Conservation (phyloP, 2,888 invertebrate species). For the Aporophyla lueneburgensis region DNA sequence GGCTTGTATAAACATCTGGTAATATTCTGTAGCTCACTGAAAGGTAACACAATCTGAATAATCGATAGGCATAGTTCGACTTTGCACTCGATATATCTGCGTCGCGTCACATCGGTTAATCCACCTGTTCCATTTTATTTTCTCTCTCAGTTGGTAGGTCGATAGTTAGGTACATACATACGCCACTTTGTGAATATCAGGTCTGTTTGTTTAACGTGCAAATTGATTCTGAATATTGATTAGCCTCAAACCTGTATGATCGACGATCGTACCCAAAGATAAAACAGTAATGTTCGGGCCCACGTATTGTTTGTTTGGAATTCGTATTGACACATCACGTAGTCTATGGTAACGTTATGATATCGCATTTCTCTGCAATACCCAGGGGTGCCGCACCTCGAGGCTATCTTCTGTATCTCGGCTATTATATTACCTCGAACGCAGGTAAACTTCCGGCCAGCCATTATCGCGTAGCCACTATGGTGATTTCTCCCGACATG, state of each 20-base stretch:
- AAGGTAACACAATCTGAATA: constrained; percentile 55
- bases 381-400: constrained; percentile 45
- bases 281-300: constrained; percentile 28
- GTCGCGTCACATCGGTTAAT: constrained; percentile 38
- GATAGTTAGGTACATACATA: neutral
- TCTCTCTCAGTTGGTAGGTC: neutral
- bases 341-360: constrained; percentile 30
- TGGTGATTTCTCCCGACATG: constrained; percentile 58
- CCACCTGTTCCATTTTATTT: constrained; percentile 44
- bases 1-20: constrained; percentile 42
- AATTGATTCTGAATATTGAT: constrained; percentile 54
- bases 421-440: constrained; percentile 58
- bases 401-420: constrained; percentile 52
- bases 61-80: constrained; percentile 54
- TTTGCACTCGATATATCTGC: constrained; percentile 51
- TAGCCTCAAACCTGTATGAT: constrained; percentile 12
- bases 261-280: constrained; percentile 30
- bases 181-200: constrained; percentile 18
- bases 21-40: constrained; percentile 28
- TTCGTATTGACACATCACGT: constrained; percentile 48
- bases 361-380: constrained; percentile 56
- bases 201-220: constrained; percentile 37
- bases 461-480: constrained; percentile 55
- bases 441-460: constrained; percentile 66
- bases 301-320: constrained; percentile 35